Evolutionary conservation across 2,113 vertebrate species (phyloP).

Genomic region (zebrafish (Danio rerio)): DNA sequence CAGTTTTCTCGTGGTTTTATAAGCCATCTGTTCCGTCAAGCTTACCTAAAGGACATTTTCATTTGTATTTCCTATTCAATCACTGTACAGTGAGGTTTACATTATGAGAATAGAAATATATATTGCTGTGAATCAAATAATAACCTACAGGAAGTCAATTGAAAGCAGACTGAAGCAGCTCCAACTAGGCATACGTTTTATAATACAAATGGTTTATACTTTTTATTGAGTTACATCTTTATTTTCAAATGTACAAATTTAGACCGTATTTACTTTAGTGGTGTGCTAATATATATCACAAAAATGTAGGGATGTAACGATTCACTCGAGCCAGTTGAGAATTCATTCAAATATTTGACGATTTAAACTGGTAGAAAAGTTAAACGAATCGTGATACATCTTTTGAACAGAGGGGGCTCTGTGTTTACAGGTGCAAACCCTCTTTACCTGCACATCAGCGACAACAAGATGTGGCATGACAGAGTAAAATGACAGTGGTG

Average conservation of each 20-base stretch:
- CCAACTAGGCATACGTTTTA: neutral
- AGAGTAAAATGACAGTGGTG: too few species aligned
- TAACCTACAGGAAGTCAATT: neutral
- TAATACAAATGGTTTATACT: neutral
- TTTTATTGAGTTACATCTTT: neutral
- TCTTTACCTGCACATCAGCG: too few species aligned
- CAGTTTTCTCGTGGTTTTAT: conserved; percentile 15
- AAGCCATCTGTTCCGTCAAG: conserved; percentile 31
- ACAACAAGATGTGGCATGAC: too few species aligned
- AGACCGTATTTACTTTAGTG: neutral
- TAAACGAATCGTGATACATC: too few species aligned
- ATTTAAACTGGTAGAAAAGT: too few species aligned
- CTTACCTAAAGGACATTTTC: conserved; percentile 2
- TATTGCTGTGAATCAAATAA: neutral
- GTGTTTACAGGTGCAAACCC: too few species aligned
- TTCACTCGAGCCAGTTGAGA: too few species aligned
- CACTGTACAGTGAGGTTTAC: neutral
- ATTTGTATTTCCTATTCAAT: conserved; percentile 1
- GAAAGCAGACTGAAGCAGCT: neutral
- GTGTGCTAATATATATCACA: too few species aligned
- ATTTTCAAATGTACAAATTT: neutral
- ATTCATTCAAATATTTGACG: too few species aligned
- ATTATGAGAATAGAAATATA: neutral
- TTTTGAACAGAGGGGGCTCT: too few species aligned
- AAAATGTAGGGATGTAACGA: too few species aligned